Conservation (phyloP, 2,113 vertebrate species). For the Lepus timidus region DNA sequence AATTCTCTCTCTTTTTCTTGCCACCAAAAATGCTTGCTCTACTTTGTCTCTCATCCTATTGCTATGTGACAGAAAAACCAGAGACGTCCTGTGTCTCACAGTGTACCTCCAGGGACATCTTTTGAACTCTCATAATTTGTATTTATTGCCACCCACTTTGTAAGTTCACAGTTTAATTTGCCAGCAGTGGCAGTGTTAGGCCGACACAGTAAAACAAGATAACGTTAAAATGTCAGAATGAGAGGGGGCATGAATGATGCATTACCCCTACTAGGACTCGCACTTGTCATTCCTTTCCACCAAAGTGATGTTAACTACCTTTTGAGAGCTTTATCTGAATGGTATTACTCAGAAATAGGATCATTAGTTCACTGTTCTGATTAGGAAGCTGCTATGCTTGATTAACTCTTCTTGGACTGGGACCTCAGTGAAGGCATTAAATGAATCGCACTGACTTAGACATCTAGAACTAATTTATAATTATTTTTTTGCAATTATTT, state of each 20-base stretch:
- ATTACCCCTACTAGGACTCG: conserved; percentile 90
- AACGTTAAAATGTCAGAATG: conserved; percentile 92
- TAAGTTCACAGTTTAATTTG: conserved; percentile 94
- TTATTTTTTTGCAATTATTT: conserved; percentile 87
- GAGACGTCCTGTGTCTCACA: conserved; percentile 89
- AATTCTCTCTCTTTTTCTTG: conserved; percentile 70
- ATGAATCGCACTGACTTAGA: conserved; percentile 85
- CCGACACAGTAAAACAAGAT: conserved; percentile 92
- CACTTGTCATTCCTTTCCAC: conserved; percentile 90
- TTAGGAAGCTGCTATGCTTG: conserved; percentile 90
- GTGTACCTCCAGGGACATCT: conserved; percentile 90
- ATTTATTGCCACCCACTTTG: conserved; percentile 94
- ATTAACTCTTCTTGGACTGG: conserved; percentile 91
- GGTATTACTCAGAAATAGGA: conserved; percentile 91
- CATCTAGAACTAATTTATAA: conserved; percentile 90
- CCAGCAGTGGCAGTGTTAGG: conserved; percentile 91
- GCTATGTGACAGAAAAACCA: conserved; percentile 89
- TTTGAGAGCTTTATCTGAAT: conserved; percentile 92
- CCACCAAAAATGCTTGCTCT: conserved; percentile 78
- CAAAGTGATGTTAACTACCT: conserved; percentile 93
- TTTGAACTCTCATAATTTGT: conserved; percentile 93
- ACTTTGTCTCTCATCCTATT: conserved; percentile 87
- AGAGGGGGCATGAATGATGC: conserved; percentile 92
- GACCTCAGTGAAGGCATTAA: conserved; percentile 85
- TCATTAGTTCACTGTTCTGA: conserved; percentile 92